These are phyloP conservation scores for Rhagoletis zephyria DNA, from an alignment of 1,140 invertebrate species.

Conservation along the genomic window DNA sequence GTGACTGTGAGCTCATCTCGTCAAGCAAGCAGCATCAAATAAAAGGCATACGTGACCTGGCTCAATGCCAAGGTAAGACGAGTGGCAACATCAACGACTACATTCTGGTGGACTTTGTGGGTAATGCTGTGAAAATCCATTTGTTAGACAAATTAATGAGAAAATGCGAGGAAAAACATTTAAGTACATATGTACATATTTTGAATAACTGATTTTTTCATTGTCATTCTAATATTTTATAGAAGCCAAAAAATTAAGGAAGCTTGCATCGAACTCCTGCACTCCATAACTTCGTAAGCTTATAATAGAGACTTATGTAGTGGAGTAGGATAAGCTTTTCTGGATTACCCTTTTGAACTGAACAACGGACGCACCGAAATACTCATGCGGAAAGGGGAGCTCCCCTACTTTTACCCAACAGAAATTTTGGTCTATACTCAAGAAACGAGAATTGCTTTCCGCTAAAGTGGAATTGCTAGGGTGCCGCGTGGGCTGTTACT, in stretches of 20 bases:
- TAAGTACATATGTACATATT: not conserved
- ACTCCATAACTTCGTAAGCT: no score
- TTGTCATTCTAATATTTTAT: not conserved
- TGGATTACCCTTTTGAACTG: no score
- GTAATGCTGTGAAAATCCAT: not conserved
- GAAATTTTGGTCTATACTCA: not conserved
- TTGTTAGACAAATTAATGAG: not conserved
- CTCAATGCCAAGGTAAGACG: conserved; percentile 18
- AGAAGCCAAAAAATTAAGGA: not conserved
- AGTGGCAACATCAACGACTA: not conserved
- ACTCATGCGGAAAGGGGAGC: no score
- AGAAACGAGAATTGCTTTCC: not conserved
- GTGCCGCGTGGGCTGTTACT: conserved; percentile 17
- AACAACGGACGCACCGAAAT: no score
- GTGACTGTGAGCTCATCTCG: not conserved
- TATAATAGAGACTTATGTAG: no score
- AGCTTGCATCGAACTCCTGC: no score
- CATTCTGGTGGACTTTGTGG: not conserved
- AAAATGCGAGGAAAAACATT: not conserved
- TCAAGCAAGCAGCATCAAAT: not conserved
- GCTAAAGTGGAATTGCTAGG: not conserved
- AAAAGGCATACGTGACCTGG: conserved; percentile 49
- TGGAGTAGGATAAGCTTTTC: no score
- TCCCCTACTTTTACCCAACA: no score
- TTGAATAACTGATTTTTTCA: no score